Evolutionary conservation across 2,888 invertebrate species (phyloP).

Genomic region (Caprella mutica): DNA sequence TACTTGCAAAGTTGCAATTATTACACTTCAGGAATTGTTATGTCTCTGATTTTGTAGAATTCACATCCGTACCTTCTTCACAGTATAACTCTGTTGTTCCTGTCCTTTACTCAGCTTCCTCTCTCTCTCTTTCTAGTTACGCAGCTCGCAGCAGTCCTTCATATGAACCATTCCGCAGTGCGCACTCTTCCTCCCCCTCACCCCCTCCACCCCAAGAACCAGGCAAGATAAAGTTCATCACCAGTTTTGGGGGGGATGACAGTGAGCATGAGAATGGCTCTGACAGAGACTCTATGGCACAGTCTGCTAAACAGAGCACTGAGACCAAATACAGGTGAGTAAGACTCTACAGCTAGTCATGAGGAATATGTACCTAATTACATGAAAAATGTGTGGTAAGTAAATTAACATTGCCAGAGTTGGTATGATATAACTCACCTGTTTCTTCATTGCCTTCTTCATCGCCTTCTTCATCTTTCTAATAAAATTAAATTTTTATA

Average conservation of each 20-base stretch:
- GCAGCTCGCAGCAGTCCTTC: slow-evolving; percentile 69
- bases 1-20: too few relatives aligned
- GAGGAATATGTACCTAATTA: too few relatives aligned
- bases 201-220: slow-evolving; percentile 54
- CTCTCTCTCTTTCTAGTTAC: slow-evolving; percentile 52
- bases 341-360: not conserved
- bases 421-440: too few relatives aligned
- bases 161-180: slow-evolving; percentile 48
- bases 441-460: too few relatives aligned
- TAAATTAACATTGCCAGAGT: too few relatives aligned
- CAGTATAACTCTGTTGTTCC: not conserved
- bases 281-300: not conserved
- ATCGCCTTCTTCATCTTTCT: too few relatives aligned
- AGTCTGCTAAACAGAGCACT: not conserved
- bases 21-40: too few relatives aligned
- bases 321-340: not conserved
- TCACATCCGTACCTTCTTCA: too few relatives aligned
- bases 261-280: slow-evolving; percentile 48
- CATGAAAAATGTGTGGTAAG: too few relatives aligned
- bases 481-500: too few relatives aligned
- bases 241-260: slow-evolving; percentile 81
- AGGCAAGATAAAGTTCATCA: slow-evolving; percentile 74
- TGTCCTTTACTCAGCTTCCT: not conserved
- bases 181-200: slow-evolving; percentile 56
- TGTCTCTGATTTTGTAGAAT: too few relatives aligned